Evolutionary conservation across 2,888 invertebrate genomes (phyloP).

Genomic region (Drosophila greeni): DNA sequence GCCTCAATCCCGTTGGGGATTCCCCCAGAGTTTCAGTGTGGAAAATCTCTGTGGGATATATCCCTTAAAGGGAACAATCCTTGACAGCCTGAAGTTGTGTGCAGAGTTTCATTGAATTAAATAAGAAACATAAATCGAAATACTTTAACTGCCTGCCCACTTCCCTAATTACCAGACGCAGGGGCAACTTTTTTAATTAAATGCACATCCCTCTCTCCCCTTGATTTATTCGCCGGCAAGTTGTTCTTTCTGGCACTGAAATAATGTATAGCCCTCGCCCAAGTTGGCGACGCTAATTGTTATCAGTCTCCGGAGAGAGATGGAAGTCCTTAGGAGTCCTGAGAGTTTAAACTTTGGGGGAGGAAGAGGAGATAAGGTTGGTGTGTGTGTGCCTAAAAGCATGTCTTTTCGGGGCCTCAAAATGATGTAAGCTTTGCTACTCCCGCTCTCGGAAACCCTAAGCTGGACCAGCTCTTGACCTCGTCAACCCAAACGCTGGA

Average conservation of each 20-base stretch:
- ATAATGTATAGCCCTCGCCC: constrained; percentile 2
- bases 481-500: not conserved
- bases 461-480: constrained; percentile 29
- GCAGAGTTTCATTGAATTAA: not conserved
- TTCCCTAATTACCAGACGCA: constrained; percentile 1
- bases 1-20: not conserved
- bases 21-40: not conserved
- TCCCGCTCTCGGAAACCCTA: not conserved
- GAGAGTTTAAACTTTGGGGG: not conserved
- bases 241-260: not conserved
- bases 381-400: constrained; percentile 4
- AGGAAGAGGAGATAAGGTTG: not conserved
- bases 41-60: not conserved
- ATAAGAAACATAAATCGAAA: not conserved
- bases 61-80: not conserved
- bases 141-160: not conserved
- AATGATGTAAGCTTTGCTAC: constrained; percentile 22
- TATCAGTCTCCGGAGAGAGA: constrained; percentile 4
- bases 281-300: constrained; percentile 11
- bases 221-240: constrained; percentile 9
- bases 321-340: not conserved
- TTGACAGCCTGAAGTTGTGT: too few species aligned
- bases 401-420: constrained; percentile 18
- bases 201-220: not conserved
- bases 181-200: constrained; percentile 14